Conservation (phyloP, 2,888 invertebrate genomes). For the Drosophila robusta region DNA sequence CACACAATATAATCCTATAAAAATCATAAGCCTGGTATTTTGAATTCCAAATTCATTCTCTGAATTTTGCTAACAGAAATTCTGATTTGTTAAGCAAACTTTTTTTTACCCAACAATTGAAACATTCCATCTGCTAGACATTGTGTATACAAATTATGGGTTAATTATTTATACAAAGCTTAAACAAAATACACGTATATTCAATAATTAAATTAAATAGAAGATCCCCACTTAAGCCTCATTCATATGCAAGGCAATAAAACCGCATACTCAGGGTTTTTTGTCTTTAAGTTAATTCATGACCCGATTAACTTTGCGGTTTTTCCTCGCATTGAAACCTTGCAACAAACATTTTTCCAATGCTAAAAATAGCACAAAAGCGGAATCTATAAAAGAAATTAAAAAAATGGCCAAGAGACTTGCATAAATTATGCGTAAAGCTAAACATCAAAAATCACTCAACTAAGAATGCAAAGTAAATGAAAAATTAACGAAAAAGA, state of each 20-base stretch:
- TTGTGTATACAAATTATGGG: too few relatives aligned
- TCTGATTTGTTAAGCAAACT: too few relatives aligned
- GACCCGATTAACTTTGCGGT: slow-evolving; percentile 49
- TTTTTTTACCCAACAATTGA: too few relatives aligned
- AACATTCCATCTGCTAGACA: too few relatives aligned
- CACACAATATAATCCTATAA: too few relatives aligned
- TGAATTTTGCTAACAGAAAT: too few relatives aligned
- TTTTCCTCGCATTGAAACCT: slow-evolving; percentile 5
- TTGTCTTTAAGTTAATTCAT: slow-evolving; percentile 12
- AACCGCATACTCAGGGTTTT: background rate
- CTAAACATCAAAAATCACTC: slow-evolving; percentile 75
- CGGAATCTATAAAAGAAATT: slow-evolving; percentile 1
- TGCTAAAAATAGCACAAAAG: slow-evolving; percentile 17
- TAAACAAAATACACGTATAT: background rate
- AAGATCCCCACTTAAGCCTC: background rate
- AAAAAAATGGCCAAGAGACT: slow-evolving; percentile 5
- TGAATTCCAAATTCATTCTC: too few relatives aligned
- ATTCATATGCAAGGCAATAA: background rate
- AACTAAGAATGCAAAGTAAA: slow-evolving; percentile 65
- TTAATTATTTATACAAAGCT: background rate
- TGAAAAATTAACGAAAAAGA: slow-evolving; percentile 41
- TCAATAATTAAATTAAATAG: background rate
- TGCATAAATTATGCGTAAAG: slow-evolving; percentile 67
- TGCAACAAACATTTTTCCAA: slow-evolving; percentile 10
- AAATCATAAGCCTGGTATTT: too few relatives aligned